phyloP scores from a whole-genome alignment of 2,888 invertebrate species.

The Ceramica pisi region DNA sequence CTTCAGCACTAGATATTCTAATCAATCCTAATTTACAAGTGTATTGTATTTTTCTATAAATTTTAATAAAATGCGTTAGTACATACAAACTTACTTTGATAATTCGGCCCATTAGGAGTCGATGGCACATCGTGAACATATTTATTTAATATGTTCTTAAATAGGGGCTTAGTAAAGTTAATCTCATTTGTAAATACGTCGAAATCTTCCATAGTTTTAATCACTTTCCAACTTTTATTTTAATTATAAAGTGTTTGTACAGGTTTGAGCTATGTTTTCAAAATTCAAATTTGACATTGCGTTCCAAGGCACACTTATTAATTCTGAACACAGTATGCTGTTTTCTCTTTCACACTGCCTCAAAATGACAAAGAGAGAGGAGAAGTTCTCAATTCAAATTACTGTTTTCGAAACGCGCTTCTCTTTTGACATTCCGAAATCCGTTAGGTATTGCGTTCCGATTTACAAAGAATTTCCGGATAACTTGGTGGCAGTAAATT shows the following conservation, averaged over 20 bases:
- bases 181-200: slow-evolving; percentile 87
- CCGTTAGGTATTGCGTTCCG: slow-evolving; percentile 45
- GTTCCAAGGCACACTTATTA: neutral
- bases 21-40: neutral
- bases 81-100: slow-evolving; percentile 81
- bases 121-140: slow-evolving; percentile 80
- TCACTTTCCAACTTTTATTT: slow-evolving; percentile 8
- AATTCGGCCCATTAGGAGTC: slow-evolving; percentile 85
- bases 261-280: slow-evolving; percentile 36
- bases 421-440: slow-evolving; percentile 33
- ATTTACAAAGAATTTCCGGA: slow-evolving; percentile 12
- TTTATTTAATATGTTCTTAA: slow-evolving; percentile 80
- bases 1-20: neutral
- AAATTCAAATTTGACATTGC: slow-evolving; percentile 60
- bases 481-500: neutral
- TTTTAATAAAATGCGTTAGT: neutral
- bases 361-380: slow-evolving; percentile 1
- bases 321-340: neutral
- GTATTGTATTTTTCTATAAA: neutral
- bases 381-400: neutral
- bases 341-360: slow-evolving; percentile 10
- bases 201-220: slow-evolving; percentile 83
- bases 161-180: slow-evolving; percentile 81
- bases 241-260: neutral
- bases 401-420: slow-evolving; percentile 4